Evolutionary conservation across 1,140 invertebrate species (phyloP), one percentile per base, ranked within the genome.

Genomic region (Euura lappo): DNA sequence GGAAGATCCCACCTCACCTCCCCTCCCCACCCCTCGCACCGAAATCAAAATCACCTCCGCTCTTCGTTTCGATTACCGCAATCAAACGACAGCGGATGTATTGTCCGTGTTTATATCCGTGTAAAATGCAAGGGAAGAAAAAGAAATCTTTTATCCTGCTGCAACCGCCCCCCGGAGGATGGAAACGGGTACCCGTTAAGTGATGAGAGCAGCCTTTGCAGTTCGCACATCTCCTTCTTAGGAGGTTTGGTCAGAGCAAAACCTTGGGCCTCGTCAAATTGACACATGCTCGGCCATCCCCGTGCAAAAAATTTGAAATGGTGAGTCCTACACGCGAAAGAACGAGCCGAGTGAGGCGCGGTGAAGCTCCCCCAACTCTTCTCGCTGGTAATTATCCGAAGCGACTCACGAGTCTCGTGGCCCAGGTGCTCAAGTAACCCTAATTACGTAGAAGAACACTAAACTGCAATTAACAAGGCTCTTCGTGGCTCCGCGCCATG

Each of bases 381-480:
- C 51, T 60, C 51, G 51, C 4, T 60, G 51, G 51, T 60, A 60
- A 60, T 60, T 60, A 60, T 60, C 10, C 51, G 51, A 60, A 60
- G 51, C 51, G 3, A 60, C 51, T 60, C 51, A n/a, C 51, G 51
- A 60, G 51, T 60, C 51, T 60, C 51, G 51, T 60, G 51, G 51
- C 51, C 83, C 85, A 84, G 83, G 80, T 86, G 84, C 83, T 80
- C 81, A 79, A 82, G 76, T 82, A 74, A 78, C 79, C 81, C 84
- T 86, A 86, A 86, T 86, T 86, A 85, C 82, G 78, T 83, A 81
- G 80, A 78, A 85, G 84, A 86, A 83, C 80, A 83, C 84, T 85
- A 84, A 85, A 86, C 82, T 85, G 84, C 81, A 85, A 86, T 86
- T 86, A 86, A 85, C 84, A 79, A 85, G 81, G 76, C 78, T 79